Base-by-base conservation (phyloP, 2,797 vertebrate genomes). In the Margarornis squamiger region DNA sequence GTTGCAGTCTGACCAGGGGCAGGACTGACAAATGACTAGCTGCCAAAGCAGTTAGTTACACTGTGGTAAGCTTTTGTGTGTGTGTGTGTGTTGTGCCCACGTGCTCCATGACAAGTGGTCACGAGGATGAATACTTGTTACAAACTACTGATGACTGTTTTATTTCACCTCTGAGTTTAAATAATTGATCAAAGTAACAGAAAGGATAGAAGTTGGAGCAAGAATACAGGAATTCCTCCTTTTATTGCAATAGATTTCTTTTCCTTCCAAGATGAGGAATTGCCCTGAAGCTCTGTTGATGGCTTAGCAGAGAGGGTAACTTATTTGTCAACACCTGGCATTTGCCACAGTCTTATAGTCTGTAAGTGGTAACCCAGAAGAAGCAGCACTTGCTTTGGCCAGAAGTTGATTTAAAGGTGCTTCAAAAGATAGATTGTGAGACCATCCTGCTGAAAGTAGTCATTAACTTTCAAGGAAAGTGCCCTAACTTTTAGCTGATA, bases 11-110 rank as follows among this genome's bases (percentile, higher is more conserved):
- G 71, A 43, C 93, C 81, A 88, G 70, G 76, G 77, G 86, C 70
- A 85, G 77, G 51, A 48, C 43, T 88, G 65, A 62, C 4, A 10
- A 51, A 88, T 52, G 13, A 26, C 36, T 75, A 49, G 30, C 75
- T 93, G 73, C 85, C 79, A 88, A 58, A 88, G 94, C 70, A 88
- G 68, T 74, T 88, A 65, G 54, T 93, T 93, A 59, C 19, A 11
- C 76, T 81, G 62, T 34, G 68, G 41, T 86, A 49, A 80, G 19
- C 26, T 32, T 59, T 36, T n/a, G 32, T 41, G 34, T 36, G 15
- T 17, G 55, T 54, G 10, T 65, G 45, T 59, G 23, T 55, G 19
- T 87, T 85, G 36, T 75, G 73, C 67, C 58, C 65, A 18, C 1
- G 0, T 73, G 39, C 43, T 83, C n/a, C 8, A 1, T 29, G 30